Evolutionary conservation across 2,113 vertebrate species (phyloP).

Genomic region (Sander lucioperca): DNA sequence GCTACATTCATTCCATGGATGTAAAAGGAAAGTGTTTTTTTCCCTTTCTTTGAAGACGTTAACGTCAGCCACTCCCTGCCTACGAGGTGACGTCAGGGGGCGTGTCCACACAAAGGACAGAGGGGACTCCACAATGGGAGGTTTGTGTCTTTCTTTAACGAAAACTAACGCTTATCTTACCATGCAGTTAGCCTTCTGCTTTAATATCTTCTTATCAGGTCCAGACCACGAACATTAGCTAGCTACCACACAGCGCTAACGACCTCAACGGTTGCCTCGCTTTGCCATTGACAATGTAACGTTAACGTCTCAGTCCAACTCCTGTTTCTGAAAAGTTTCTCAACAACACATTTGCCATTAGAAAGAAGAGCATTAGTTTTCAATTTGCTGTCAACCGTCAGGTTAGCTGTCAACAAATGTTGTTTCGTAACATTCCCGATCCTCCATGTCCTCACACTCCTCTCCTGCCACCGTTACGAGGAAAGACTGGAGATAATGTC

Average conservation of each 20-base stretch:
- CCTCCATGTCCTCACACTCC: not conserved
- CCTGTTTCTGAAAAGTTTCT: constrained; percentile 54
- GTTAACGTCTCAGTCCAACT: constrained; percentile 16
- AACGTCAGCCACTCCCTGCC: constrained; percentile 22
- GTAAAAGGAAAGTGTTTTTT: not conserved
- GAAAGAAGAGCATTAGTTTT: not conserved
- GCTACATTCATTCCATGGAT: constrained; percentile 15
- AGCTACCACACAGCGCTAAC: not conserved
- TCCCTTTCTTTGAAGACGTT: constrained; percentile 6
- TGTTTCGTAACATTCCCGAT: not conserved
- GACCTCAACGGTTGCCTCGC: not conserved
- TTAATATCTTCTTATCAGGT: fast-evolving
- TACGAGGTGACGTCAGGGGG: constrained; percentile 66
- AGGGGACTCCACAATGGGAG: constrained; percentile 79
- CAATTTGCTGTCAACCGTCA: not conserved
- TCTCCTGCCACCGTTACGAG: not conserved
- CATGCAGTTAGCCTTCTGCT: not conserved
- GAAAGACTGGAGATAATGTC: not conserved
- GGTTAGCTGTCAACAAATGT: not conserved
- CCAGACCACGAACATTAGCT: not conserved
- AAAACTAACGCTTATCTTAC: not conserved
- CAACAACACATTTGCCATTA: not conserved
- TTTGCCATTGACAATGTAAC: constrained; percentile 12
- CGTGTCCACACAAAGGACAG: constrained; percentile 71
- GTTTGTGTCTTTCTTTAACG: constrained; percentile 68